A percentile compares a stretch with the other conserved stretches of the same genome.
Conservation (phyloP, 2,888 invertebrate genomes). For the Girardia tigrina region DNA sequence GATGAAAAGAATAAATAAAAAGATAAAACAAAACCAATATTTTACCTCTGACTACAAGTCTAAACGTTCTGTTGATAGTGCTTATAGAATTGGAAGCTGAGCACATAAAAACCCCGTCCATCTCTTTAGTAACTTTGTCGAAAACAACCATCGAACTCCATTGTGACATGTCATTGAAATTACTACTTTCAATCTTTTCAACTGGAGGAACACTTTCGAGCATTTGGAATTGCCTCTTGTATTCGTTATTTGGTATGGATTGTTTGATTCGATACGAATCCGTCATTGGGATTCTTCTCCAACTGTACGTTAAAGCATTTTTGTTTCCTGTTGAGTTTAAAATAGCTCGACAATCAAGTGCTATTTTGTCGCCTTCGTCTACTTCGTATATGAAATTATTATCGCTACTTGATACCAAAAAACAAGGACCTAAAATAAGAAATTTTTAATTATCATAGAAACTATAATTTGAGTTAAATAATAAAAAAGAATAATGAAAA, state of each 20-base stretch:
- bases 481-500: too few species aligned
- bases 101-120: not conserved
- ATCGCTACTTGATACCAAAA: not conserved
- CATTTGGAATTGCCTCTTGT: not conserved
- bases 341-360: not conserved
- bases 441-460: too few species aligned
- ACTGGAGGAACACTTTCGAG: not conserved
- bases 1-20: too few species aligned
- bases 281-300: not conserved
- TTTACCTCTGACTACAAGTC: not conserved
- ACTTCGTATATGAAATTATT: not conserved
- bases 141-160: not conserved
- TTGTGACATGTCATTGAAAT: not conserved
- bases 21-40: too few species aligned
- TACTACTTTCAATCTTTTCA: not conserved
- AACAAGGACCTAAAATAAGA: not conserved
- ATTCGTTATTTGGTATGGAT: not conserved
- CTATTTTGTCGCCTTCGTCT: not conserved
- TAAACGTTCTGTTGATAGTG: not conserved
- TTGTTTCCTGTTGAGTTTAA: not conserved
- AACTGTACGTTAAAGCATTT: not conserved
- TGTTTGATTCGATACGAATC: not conserved
- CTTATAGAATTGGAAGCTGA: not conserved
- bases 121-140: conserved; percentile 1
- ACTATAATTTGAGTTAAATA: too few species aligned